These are phyloP conservation scores for Larimichthys polyactis DNA, from an alignment of 2,113 vertebrate species.

Conservation along the genomic window DNA sequence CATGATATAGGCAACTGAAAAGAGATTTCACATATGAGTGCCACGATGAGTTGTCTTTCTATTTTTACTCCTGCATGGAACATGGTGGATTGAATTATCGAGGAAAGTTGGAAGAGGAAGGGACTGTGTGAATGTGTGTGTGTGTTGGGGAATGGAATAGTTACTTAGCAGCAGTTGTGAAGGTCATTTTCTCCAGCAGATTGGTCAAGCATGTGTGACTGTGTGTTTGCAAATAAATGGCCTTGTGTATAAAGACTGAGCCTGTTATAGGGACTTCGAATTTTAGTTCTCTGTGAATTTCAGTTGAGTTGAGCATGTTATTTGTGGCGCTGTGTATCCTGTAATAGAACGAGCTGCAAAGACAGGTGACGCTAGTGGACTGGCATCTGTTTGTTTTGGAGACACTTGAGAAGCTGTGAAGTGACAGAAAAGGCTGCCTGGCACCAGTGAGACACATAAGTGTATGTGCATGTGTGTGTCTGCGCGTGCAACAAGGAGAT, in stretches of 20 bases:
- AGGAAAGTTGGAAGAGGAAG: slow-evolving; percentile 1
- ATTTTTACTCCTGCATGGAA: not conserved
- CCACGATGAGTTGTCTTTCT: slow-evolving; percentile 3
- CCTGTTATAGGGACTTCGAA: not conserved
- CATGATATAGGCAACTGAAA: not conserved
- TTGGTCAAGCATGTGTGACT: slow-evolving; percentile 32
- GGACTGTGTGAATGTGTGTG: not conserved
- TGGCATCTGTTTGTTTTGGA: slow-evolving; percentile 70
- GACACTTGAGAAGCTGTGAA: slow-evolving; percentile 75
- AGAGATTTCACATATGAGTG: not conserved
- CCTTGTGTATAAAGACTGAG: not conserved
- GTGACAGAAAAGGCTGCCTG: slow-evolving; percentile 63
- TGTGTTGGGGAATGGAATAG: slow-evolving; percentile 21
- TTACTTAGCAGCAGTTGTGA: slow-evolving; percentile 65
- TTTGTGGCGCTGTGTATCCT: slow-evolving; percentile 12
- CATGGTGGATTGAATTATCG: not conserved
- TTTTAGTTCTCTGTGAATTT: slow-evolving; percentile 8
- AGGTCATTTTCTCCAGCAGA: slow-evolving; percentile 63
- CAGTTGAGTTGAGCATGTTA: not conserved
- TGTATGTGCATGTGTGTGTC: slow-evolving; percentile 19
- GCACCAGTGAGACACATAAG: slow-evolving; percentile 37
- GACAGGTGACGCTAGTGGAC: slow-evolving; percentile 47
- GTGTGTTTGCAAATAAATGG: not conserved
- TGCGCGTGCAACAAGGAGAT: not conserved
- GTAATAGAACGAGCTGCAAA: slow-evolving; percentile 48